Percentiles rank a stretch among this genome's conserved stretches.
Evolutionary conservation across 1,140 invertebrate species (phyloP).

Genomic region (Temnothorax longispinosus): DNA sequence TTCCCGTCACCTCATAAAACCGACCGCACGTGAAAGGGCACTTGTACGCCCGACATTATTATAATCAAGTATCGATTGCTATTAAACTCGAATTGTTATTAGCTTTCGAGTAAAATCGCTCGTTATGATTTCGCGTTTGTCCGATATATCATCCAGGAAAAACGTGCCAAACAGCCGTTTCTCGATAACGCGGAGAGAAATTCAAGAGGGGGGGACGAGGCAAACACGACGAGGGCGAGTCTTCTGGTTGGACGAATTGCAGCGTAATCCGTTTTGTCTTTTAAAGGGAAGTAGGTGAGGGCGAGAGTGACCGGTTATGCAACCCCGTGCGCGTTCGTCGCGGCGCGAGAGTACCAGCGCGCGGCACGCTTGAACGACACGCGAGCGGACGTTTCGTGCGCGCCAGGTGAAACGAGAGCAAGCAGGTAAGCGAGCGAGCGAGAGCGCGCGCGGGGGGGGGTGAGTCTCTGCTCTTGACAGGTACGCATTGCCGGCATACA

Average conservation of each 20-base stretch:
- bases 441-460: conserved; percentile 1
- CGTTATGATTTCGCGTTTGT: neutral
- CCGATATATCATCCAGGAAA: neutral
- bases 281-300: neutral
- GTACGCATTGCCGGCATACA: conserved; percentile 55
- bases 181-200: neutral
- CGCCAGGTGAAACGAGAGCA: conserved; percentile 67
- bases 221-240: conserved; percentile 9
- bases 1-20: conserved; percentile 9
- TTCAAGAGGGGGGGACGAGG: neutral
- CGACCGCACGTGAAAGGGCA: neutral
- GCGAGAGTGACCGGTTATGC: conserved; percentile 15
- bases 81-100: conserved; percentile 23
- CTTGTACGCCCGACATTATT: conserved; percentile 21
- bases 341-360: neutral
- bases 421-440: conserved; percentile 42
- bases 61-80: conserved; percentile 44
- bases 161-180: neutral
- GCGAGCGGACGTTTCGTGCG: conserved; percentile 50
- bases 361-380: conserved; percentile 56
- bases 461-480: conserved; percentile 56
- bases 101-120: conserved; percentile 14
- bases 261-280: conserved; percentile 52
- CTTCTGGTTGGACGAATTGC: conserved; percentile 61
- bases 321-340: conserved; percentile 9